These are phyloP conservation scores for Pocillopora verrucosa DNA, from an alignment of 64 coral and sea anemone species.

Conservation along the genomic window DNA sequence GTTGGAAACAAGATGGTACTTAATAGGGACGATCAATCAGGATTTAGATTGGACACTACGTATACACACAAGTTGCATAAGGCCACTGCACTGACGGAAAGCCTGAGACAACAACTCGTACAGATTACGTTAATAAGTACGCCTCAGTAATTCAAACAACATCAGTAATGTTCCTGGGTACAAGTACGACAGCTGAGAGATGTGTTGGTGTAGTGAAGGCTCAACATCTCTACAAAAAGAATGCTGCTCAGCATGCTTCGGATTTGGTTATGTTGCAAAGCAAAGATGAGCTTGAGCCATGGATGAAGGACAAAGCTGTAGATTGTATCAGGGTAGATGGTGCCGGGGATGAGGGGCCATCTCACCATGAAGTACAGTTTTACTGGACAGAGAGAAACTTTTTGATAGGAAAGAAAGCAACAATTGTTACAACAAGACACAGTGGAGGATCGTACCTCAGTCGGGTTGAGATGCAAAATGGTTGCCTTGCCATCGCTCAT, in stretches of 20 bases:
- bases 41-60: no score
- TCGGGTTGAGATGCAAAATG: constrained; percentile 30
- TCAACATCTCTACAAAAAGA: constrained; percentile 47
- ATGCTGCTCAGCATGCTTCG: constrained; percentile 54
- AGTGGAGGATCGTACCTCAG: constrained; percentile 53
- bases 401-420: neutral
- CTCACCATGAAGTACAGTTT: constrained; percentile 22
- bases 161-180: constrained; percentile 26
- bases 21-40: no score
- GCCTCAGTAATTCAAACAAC: constrained; percentile 20
- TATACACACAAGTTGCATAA: no score
- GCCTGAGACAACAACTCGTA: neutral
- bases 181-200: constrained; percentile 18
- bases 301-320: neutral
- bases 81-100: no score
- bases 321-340: constrained; percentile 40
- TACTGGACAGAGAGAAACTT: constrained; percentile 33
- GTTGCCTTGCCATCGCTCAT: constrained; percentile 22
- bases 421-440: constrained; percentile 35
- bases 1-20: no score
- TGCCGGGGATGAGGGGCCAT: constrained; percentile 13
- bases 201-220: constrained; percentile 55
- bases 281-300: neutral
- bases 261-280: constrained; percentile 50
- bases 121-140: constrained; percentile 1